These are phyloP conservation scores for Leptatherina wallacei DNA, from an alignment of 2,797 vertebrate genomes.

Conservation along the genomic window DNA sequence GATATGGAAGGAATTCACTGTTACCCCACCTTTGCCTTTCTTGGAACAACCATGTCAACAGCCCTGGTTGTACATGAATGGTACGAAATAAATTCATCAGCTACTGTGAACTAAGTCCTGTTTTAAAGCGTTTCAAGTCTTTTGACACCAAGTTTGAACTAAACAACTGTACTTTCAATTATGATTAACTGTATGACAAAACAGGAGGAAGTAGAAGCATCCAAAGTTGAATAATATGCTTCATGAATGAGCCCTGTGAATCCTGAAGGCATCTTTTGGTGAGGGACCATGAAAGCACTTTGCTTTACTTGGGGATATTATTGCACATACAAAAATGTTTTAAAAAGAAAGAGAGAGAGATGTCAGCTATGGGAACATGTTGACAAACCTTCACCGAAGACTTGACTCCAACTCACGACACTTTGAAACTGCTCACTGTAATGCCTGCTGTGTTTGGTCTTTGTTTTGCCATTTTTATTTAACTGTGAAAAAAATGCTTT, in stretches of 20 bases:
- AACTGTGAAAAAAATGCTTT: constrained; percentile 75
- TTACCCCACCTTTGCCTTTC: constrained; percentile 55
- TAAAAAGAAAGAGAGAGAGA: neutral
- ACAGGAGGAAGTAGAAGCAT: constrained; percentile 11
- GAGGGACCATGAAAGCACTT: constrained; percentile 62
- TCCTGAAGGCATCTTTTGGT: constrained; percentile 44
- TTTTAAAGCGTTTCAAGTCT: constrained; percentile 17
- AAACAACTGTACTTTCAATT: neutral
- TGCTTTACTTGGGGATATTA: constrained; percentile 25
- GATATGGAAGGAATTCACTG: constrained; percentile 13
- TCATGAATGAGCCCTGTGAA: constrained; percentile 67
- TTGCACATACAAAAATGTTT: neutral
- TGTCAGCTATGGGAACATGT: neutral
- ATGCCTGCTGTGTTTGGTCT: constrained; percentile 59
- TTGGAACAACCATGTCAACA: constrained; percentile 25
- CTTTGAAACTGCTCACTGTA: constrained; percentile 45
- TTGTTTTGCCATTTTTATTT: constrained; percentile 77
- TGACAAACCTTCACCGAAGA: constrained; percentile 13
- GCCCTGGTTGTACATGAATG: neutral
- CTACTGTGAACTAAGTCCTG: constrained; percentile 29
- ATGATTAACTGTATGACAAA: constrained; percentile 11
- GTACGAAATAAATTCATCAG: constrained; percentile 12
- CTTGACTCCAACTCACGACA: constrained; percentile 26
- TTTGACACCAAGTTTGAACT: constrained; percentile 6
- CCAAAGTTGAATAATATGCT: constrained; percentile 23